These are phyloP conservation scores for Rhopilema esculentum DNA, from an alignment of 30 jellyfish, hydroid and myxozoan species.

Conservation along the genomic window DNA sequence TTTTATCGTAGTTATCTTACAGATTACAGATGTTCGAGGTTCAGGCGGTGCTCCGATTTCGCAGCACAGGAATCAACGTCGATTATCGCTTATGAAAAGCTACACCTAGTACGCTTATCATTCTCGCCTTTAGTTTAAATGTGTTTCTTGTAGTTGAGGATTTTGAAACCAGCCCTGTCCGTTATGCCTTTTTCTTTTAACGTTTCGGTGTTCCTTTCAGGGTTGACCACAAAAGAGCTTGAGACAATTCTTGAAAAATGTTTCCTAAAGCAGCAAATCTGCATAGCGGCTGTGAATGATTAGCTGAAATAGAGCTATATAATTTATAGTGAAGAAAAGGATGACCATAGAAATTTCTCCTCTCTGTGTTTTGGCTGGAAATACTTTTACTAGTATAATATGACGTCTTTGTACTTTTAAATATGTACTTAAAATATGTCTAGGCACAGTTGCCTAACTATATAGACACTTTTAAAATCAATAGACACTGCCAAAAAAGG, in stretches of 20 bases:
- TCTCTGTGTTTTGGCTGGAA: too few relatives aligned
- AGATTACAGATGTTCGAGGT: too few relatives aligned
- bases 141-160: not conserved
- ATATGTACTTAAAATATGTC: not conserved
- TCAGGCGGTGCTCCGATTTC: too few relatives aligned
- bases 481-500: slow-evolving; percentile 63
- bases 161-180: not conserved
- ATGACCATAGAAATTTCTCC: too few relatives aligned
- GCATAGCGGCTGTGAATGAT: slow-evolving; percentile 75
- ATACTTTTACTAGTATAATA: too few relatives aligned
- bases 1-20: not conserved
- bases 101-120: too few relatives aligned
- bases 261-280: slow-evolving; percentile 18
- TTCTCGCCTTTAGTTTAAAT: too few relatives aligned
- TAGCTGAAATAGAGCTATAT: slow-evolving; percentile 29
- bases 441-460: not conserved
- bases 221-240: slow-evolving; percentile 44
- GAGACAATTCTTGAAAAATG: slow-evolving; percentile 23
- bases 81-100: too few relatives aligned
- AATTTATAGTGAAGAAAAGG: slow-evolving; percentile 61
- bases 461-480: not conserved
- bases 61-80: too few relatives aligned
- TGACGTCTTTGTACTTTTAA: too few relatives aligned
- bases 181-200: not conserved
- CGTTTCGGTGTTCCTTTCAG: slow-evolving; percentile 26